Percentiles rank a stretch among this genome's conserved stretches.
phyloP scores from a whole-genome alignment of 2,888 invertebrate species.

The Sesia apiformis region DNA sequence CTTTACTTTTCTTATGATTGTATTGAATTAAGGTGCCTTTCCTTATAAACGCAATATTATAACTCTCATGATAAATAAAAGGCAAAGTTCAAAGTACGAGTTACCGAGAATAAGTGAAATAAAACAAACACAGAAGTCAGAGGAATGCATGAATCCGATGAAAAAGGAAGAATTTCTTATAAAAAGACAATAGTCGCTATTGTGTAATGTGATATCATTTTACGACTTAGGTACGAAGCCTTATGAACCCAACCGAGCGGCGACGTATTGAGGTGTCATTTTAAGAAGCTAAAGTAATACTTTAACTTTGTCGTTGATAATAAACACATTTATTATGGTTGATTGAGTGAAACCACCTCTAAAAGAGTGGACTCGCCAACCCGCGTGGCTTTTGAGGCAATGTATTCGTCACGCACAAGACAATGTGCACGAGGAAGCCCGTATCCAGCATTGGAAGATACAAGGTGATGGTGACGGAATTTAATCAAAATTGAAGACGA shows the following conservation, averaged over 20 bases:
- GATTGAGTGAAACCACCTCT: not conserved
- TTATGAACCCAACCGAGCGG: slow-evolving; percentile 39
- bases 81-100: not conserved
- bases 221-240: slow-evolving; percentile 66
- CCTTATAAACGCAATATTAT: not conserved
- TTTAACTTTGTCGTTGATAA: slow-evolving; percentile 27
- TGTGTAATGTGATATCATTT: slow-evolving; percentile 66
- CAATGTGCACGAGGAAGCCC: too few species aligned
- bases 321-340: not conserved
- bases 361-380: not conserved
- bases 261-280: slow-evolving; percentile 58
- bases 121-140: slow-evolving; percentile 16
- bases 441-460: too few species aligned
- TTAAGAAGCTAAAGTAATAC: slow-evolving; percentile 47
- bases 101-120: not conserved
- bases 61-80: not conserved
- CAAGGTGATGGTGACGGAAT: too few species aligned
- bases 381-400: too few species aligned
- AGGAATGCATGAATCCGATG: slow-evolving; percentile 18
- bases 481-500: too few species aligned
- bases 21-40: too few species aligned
- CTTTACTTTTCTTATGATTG: too few species aligned
- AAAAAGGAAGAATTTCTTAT: slow-evolving; percentile 39
- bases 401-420: too few species aligned
- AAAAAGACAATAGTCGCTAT: slow-evolving; percentile 62